phyloP scores from a whole-genome alignment of 2,888 invertebrate species.

The Eilema sororculum region DNA sequence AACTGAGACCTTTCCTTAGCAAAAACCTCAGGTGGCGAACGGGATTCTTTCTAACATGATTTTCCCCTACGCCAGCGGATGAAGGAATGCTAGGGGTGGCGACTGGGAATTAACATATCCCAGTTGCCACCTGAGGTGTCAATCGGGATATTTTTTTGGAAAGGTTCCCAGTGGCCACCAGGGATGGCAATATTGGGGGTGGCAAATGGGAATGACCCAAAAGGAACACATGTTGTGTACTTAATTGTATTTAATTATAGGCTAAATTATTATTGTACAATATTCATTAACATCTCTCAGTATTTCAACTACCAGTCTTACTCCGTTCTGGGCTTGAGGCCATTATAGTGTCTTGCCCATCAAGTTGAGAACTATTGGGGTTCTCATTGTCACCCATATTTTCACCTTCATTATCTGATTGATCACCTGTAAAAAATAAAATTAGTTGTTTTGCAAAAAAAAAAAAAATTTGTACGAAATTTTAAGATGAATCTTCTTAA shows the following conservation, averaged over 20 bases:
- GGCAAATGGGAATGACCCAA: no score
- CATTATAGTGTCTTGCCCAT: constrained; percentile 71
- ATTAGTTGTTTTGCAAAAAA: neutral
- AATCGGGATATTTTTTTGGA: no score
- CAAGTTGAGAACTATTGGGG: constrained; percentile 77
- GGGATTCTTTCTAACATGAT: no score
- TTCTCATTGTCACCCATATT: constrained; percentile 78
- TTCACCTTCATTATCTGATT: constrained; percentile 83
- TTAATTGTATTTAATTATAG: constrained; percentile 4
- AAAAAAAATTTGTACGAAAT: neutral
- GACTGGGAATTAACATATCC: no score
- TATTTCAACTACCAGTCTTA: constrained; percentile 67
- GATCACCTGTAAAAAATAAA: constrained; percentile 56
- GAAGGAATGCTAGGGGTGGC: no score
- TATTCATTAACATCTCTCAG: constrained; percentile 19
- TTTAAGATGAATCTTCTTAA: neutral
- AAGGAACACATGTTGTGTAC: neutral
- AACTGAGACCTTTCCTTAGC: no score
- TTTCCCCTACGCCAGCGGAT: no score
- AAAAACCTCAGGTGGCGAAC: no score
- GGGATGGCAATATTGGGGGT: no score
- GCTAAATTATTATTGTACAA: constrained; percentile 18
- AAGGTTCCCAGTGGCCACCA: no score
- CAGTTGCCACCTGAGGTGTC: no score
- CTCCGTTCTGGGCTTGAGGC: constrained; percentile 77